Evolutionary conservation across 2,113 vertebrate species (phyloP).

Genomic region (Ammodytes marinus): DNA sequence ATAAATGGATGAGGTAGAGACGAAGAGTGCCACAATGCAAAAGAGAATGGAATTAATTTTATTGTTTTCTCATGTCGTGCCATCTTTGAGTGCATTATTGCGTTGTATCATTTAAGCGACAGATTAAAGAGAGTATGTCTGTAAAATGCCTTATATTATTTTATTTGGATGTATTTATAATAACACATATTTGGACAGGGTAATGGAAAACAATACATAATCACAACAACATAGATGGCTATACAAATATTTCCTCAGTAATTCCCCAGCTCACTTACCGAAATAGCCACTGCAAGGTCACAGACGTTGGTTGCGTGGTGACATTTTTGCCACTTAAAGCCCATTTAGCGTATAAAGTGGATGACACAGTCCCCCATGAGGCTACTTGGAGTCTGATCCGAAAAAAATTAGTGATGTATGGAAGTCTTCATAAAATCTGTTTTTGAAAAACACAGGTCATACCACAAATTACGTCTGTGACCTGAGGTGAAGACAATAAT

Average conservation of each 20-base stretch:
- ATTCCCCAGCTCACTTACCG: neutral
- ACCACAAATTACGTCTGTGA: neutral
- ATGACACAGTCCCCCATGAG: neutral
- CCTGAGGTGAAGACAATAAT: neutral
- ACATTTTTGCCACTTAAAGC: conserved; percentile 4
- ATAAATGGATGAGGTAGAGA: neutral
- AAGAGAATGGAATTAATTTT: neutral
- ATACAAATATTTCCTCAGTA: neutral
- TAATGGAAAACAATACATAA: neutral
- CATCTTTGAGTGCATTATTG: too few species aligned
- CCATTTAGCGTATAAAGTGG: neutral
- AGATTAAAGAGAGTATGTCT: neutral
- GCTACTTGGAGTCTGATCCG: neutral
- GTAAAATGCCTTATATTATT: neutral
- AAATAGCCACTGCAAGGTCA: neutral
- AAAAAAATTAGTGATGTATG: neutral
- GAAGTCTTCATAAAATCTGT: neutral
- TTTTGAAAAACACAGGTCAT: neutral
- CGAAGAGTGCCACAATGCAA: neutral
- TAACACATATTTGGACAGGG: neutral
- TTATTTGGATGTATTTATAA: neutral
- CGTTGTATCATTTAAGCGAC: too few species aligned
- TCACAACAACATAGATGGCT: too few species aligned
- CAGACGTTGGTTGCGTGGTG: neutral
- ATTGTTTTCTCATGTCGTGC: too few species aligned